Base-by-base conservation (phyloP, 2,888 invertebrate species). In the Eristalinus sepulchralis region DNA sequence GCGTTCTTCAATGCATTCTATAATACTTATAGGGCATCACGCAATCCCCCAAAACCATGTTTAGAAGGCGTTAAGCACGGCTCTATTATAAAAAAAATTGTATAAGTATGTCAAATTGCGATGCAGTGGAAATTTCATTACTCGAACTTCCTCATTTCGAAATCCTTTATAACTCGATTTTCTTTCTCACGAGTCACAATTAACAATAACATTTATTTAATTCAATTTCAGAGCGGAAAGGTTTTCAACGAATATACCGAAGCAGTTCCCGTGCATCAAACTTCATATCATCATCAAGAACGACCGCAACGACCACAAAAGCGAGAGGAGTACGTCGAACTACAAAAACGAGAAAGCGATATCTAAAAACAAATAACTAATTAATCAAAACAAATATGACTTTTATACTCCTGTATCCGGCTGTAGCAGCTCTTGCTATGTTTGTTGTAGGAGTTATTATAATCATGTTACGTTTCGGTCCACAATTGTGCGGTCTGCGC, bases 291-390 rank as follows among this genome's bases (percentile, higher is more conserved):
- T 53, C 90, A 90, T 60, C 91, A 90, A 33, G 89, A 89, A n/a
- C 90, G 91, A 57, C 91, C 91, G 60, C 90, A 90, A 66, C 91
- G 91, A 53, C 91, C 92, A 5, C 90, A 90, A 11, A 91, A 91
- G 75, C 92, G 93, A 47, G 93, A 93, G 88, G 93, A 93, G 89
- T 91, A 92, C 90, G 91, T 95, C 64, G 96, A 96, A 90, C 91
- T 96, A 85, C 95, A 96, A 88, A 96, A 96, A 91, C 94, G 96
- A 71, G 97, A 97, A 91, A 97, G 96, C 91, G 97, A 97, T 89
- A 96, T 97, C 88, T 97, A 94, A 89, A 63, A 80, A 13, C 17
- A 66, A 47, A 17, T 6, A 47, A 34, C 1, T 34, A 4, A 34
- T 34, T 9, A 34, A 34, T n/a, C 2, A 34, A 47, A 8, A 47